Evolutionary conservation across 1,140 invertebrate genomes (phyloP).

Genomic region (Zaprionus africanus): DNA sequence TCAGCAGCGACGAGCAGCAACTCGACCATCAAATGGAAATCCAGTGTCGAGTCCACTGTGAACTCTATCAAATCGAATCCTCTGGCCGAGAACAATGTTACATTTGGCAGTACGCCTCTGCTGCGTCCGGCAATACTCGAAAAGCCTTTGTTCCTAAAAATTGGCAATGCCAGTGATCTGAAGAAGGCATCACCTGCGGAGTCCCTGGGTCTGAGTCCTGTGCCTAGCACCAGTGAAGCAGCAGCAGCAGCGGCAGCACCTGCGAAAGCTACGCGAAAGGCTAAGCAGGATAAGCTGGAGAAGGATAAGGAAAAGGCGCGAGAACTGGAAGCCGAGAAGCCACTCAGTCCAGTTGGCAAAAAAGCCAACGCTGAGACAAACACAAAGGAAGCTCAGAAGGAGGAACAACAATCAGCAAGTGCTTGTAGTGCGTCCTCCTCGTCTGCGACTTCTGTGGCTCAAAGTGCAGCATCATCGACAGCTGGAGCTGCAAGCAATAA

Average conservation of each 20-base stretch:
- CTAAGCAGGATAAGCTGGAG: conserved; percentile 54
- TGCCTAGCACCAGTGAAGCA: conserved; percentile 32
- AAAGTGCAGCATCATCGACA: conserved; percentile 7
- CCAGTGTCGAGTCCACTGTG: conserved; percentile 51
- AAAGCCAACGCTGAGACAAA: conserved; percentile 13
- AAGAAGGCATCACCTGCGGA: conserved; percentile 38
- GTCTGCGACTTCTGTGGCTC: neutral
- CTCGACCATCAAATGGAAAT: conserved; percentile 71
- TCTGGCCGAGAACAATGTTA: conserved; percentile 78
- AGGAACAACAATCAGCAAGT: conserved; percentile 29
- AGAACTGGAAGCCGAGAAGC: conserved; percentile 47
- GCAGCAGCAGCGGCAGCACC: neutral
- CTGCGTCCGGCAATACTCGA: conserved; percentile 78
- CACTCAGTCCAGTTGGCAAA: conserved; percentile 47
- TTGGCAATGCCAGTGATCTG: conserved; percentile 35
- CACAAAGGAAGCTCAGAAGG: conserved; percentile 37
- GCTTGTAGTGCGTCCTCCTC: neutral
- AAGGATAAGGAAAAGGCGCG: conserved; percentile 33
- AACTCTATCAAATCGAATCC: conserved; percentile 73
- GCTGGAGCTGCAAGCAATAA: neutral
- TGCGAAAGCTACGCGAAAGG: conserved; percentile 32
- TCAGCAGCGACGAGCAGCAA: neutral
- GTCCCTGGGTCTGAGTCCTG: conserved; percentile 29
- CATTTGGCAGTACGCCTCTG: conserved; percentile 77
- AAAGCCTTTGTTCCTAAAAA: conserved; percentile 75